These are phyloP conservation scores for Diplodus puntazzo DNA, from an alignment of 2,797 vertebrate species.

Conservation along the genomic window DNA sequence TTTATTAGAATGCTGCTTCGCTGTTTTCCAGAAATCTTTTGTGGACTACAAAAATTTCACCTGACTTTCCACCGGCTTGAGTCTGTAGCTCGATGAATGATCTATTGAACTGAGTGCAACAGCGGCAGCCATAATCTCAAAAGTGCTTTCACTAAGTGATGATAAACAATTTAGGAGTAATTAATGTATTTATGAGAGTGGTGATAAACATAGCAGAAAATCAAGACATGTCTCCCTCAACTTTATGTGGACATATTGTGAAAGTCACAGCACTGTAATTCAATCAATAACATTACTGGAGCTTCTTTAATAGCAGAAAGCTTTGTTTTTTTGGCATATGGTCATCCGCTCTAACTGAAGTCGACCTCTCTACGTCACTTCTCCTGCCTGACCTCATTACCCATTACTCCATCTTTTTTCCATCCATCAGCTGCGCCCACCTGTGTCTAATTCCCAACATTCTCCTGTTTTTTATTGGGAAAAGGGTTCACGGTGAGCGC, in stretches of 20 bases:
- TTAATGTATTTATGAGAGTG: slow-evolving; percentile 22
- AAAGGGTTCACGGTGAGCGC: slow-evolving; percentile 43
- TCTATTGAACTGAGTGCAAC: slow-evolving; percentile 41
- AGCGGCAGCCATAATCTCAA: slow-evolving; percentile 34
- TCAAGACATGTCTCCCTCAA: slow-evolving; percentile 15
- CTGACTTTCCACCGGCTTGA: no score
- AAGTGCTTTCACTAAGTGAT: slow-evolving; percentile 17
- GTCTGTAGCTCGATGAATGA: slow-evolving; percentile 26
- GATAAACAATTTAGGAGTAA: slow-evolving; percentile 27
- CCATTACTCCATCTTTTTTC: slow-evolving; percentile 8
- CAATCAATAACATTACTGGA: not conserved
- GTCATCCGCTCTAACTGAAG: slow-evolving; percentile 5
- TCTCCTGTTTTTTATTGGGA: slow-evolving; percentile 58
- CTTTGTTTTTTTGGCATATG: not conserved
- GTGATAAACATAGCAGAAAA: slow-evolving; percentile 42
- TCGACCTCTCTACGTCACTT: slow-evolving; percentile 6
- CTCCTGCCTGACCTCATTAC: slow-evolving; percentile 1
- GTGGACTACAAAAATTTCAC: no score
- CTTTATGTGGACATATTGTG: slow-evolving; percentile 5
- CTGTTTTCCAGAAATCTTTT: no score
- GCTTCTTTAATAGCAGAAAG: not conserved
- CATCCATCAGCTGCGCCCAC: slow-evolving; percentile 30
- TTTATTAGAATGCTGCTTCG: no score
- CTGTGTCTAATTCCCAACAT: slow-evolving; percentile 60
- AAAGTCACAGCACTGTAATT: not conserved